A percentile compares a stretch with the other conserved stretches of the same genome.
These are phyloP conservation scores for Mola mola DNA, from an alignment of 2,113 vertebrate species.

Conservation along the genomic window DNA sequence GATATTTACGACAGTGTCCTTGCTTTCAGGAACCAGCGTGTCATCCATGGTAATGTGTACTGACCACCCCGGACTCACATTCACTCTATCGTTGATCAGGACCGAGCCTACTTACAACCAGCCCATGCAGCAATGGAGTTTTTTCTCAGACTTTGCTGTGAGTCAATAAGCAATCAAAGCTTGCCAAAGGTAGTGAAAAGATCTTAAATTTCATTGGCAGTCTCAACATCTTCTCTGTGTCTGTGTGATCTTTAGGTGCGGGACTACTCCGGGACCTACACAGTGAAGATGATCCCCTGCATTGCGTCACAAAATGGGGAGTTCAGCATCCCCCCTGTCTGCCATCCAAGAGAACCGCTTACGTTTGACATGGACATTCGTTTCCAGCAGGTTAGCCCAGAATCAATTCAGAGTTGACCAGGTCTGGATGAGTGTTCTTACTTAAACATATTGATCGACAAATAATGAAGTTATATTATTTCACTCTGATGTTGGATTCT, in stretches of 20 bases:
- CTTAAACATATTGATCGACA: no score
- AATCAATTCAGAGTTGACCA: no score
- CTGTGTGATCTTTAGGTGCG: conserved; percentile 68
- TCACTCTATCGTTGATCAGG: conserved; percentile 77
- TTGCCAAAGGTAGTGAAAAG: background rate
- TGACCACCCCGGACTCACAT: conserved; percentile 81
- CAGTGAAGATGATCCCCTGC: conserved; percentile 81
- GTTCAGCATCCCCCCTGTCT: conserved; percentile 80
- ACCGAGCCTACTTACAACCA: conserved; percentile 83
- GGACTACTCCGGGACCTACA: conserved; percentile 85
- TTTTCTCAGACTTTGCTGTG: conserved; percentile 83
- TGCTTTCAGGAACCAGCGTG: conserved; percentile 74
- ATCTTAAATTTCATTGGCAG: background rate
- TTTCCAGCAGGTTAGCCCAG: conserved; percentile 87
- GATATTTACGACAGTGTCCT: conserved; percentile 13
- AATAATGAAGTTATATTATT: no score
- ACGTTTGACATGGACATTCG: conserved; percentile 86
- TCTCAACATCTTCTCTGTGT: background rate
- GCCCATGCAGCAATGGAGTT: conserved; percentile 86
- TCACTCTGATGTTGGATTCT: no score
- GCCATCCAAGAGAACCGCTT: conserved; percentile 82
- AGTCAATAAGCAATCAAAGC: conserved; percentile 37
- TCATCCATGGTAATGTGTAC: conserved; percentile 82
- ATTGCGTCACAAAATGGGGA: conserved; percentile 78
- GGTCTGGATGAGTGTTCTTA: no score